Evolutionary conservation across 2,888 invertebrate genomes (phyloP), one percentile per base, ranked within the genome.

Genomic region (Prenolepis imparis): DNA sequence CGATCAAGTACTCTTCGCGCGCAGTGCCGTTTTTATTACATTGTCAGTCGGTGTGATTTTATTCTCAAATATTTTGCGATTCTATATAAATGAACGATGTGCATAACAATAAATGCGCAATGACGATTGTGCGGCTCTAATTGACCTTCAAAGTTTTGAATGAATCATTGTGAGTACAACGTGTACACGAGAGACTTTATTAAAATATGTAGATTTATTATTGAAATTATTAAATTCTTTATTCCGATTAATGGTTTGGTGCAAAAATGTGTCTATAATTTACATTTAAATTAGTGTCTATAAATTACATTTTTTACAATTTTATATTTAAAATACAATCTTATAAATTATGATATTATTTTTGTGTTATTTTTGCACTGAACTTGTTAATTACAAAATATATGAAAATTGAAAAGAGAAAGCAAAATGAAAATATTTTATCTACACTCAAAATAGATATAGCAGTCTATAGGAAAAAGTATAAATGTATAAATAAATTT

Each of bases 11-110:
- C 28, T 32, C 32, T 18, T 15, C 24, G 73, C 32, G 73, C 32
- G 18, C 64, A 75, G 75, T 75, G 24, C 48, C 18, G 32, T 48
- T 63, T 59, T n/a, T n/a, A n/a, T 9, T 11, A n/a, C n/a, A n/a
- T n/a, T 52, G n/a, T 74, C 64, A 28, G 41, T 41, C 1, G 15
- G 32, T 21, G 12, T 73, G 15, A 52, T 21, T 52, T 68, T 68
- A 52, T 52, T 21, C n/a, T 21, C 15, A 32, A 70, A 9, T 9
- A 8, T 8, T 21, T 70, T 15, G 36, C 15, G 0, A 52, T 52
- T 52, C 48, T n/a, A n/a, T n/a, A n/a, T 52, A n/a, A 48, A n/a
- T 48, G 12, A 6, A 8, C n/a, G n/a, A 52, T n/a, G 15, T n/a
- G n/a, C n/a, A 18, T 18, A 52, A n/a, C n/a, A 6, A n/a, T n/a